Evolutionary conservation across 2,113 vertebrate species (phyloP).

Genomic region (Miniopterus natalensis): DNA sequence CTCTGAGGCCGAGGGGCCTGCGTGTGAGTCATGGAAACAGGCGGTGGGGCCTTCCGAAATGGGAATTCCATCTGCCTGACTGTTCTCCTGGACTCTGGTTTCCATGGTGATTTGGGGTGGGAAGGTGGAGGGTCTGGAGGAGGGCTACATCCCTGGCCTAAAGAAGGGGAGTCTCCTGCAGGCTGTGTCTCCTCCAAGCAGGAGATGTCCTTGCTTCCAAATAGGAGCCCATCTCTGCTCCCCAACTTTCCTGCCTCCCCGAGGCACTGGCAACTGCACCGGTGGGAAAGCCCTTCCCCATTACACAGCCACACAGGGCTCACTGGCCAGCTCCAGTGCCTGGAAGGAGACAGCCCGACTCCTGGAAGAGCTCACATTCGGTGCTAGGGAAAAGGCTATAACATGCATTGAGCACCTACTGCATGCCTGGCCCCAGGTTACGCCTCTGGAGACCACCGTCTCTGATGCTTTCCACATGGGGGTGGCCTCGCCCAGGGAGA

Average conservation of each 20-base stretch:
- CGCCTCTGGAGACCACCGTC: background rate
- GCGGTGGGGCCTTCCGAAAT: constrained; percentile 49
- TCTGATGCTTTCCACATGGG: background rate
- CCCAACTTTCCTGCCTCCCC: accelerated
- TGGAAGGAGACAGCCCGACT: background rate
- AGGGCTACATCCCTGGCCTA: background rate
- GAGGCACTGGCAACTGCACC: accelerated
- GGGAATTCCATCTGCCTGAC: constrained; percentile 79
- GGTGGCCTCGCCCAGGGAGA: background rate
- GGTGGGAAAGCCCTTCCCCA: background rate
- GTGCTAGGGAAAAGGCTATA: background rate
- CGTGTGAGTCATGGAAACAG: constrained; percentile 72
- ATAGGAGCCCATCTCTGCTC: background rate
- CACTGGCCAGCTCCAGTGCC: background rate
- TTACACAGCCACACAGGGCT: background rate
- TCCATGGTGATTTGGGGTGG: constrained; percentile 51
- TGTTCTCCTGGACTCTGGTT: constrained; percentile 65
- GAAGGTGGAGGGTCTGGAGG: constrained; percentile 28
- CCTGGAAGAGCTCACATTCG: background rate
- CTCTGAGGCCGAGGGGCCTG: constrained; percentile 20
- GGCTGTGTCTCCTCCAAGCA: background rate
- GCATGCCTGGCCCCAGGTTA: background rate
- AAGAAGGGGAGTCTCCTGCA: background rate
- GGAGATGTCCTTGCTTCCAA: background rate
- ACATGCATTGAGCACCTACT: background rate